These are phyloP conservation scores for Callospermophilus lateralis DNA, from an alignment of 2,113 vertebrate genomes.

Conservation along the genomic window DNA sequence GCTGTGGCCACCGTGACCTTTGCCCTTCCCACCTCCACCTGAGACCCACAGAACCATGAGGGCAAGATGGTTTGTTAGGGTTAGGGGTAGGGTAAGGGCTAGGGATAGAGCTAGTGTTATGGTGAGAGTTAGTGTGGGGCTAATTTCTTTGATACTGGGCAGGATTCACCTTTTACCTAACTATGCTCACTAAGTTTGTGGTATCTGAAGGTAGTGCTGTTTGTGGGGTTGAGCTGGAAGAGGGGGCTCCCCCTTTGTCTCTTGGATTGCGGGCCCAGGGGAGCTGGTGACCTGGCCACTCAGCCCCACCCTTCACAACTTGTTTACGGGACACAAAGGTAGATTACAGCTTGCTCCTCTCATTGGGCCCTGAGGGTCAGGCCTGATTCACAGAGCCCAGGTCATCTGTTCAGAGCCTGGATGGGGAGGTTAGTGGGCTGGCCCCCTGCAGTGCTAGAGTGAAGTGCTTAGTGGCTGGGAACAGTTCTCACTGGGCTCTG, in stretches of 20 bases:
- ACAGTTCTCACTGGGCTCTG: too few relatives aligned
- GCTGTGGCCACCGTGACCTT: neutral
- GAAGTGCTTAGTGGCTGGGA: neutral
- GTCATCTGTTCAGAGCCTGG: neutral
- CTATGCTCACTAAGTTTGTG: too few relatives aligned
- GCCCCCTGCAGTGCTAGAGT: neutral
- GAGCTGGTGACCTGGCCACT: neutral
- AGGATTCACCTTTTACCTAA: too few relatives aligned
- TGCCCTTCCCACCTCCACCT: neutral
- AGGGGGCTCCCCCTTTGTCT: neutral
- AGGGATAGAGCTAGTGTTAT: too few relatives aligned
- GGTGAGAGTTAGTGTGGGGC: too few relatives aligned
- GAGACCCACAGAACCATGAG: rapidly evolving
- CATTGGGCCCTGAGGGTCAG: neutral
- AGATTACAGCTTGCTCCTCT: neutral
- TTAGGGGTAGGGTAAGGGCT: too few relatives aligned
- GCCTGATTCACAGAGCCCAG: neutral
- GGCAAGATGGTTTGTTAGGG: too few relatives aligned
- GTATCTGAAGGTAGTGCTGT: too few relatives aligned
- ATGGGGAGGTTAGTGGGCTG: neutral
- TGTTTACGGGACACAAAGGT: neutral
- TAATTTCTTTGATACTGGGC: too few relatives aligned
- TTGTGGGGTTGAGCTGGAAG: neutral
- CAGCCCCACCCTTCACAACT: too few relatives aligned
- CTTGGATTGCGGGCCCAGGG: neutral